phyloP scores from a whole-genome alignment of 2,888 invertebrate species.

The Dolomedes plantarius region DNA sequence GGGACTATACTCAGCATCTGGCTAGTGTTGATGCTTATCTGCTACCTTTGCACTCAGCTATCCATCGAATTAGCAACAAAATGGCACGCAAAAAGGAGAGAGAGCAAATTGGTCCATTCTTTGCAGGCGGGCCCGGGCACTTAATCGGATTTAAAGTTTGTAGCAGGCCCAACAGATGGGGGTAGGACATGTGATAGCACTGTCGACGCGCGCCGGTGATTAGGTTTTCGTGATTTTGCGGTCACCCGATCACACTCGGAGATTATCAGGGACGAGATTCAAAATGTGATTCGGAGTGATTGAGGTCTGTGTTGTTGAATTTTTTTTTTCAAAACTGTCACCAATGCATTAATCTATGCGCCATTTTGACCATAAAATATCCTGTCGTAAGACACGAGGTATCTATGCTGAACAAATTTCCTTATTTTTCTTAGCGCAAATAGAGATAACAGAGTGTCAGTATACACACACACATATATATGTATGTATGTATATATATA shows the following conservation, averaged over 20 bases:
- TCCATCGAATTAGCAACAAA: conserved; percentile 10
- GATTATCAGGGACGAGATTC: not conserved
- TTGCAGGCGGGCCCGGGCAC: not conserved
- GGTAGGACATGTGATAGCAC: conserved; percentile 45
- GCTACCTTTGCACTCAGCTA: conserved; percentile 2
- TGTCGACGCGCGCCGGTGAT: not conserved
- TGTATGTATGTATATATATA: no score
- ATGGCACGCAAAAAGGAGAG: conserved; percentile 13
- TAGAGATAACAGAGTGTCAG: no score
- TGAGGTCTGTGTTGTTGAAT: no score
- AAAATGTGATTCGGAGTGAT: no score
- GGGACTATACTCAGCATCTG: conserved; percentile 34
- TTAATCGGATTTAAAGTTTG: conserved; percentile 34
- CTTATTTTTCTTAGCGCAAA: no score
- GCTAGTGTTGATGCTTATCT: conserved; percentile 23
- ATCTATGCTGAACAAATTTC: no score
- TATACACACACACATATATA: no score
- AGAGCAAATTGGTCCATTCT: conserved; percentile 4
- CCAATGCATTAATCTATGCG: no score
- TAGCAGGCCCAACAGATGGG: conserved; percentile 39
- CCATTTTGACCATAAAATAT: no score
- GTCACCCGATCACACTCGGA: not conserved
- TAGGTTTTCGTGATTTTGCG: not conserved
- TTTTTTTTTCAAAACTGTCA: no score
- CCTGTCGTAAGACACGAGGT: no score